Base-by-base conservation (phyloP, 2,797 vertebrate species). In the Channallabes apus region DNA sequence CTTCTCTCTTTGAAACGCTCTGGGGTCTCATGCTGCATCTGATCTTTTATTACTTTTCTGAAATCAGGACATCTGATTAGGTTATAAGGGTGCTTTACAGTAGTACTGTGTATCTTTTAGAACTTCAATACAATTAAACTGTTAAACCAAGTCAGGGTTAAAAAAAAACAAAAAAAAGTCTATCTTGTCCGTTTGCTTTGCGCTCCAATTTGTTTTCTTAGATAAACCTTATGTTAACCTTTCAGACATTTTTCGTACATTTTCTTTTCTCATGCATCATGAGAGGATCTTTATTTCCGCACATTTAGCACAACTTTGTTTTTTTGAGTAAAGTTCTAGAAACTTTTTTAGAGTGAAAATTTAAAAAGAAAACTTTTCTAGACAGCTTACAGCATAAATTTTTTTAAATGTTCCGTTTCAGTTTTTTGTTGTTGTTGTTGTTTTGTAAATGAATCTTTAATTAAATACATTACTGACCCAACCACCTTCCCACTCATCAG, bases 391-490 rank as follows among this genome's bases (percentile, higher is more conserved):
- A 82, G 27, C 46, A 56, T 68, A 68, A 68, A 15, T 68, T 68
- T 82, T 68, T 15, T 68, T 56, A 35, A 35, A 17, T 14, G 18
- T 56, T 54, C n/a, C 32, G 17, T 62, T 79, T 17, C n/a, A 24
- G 6, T n/a, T 22, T 80, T 51, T 41, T 41, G 41, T 41, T 41
- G 41, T 41, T 41, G 41, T 41, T 41, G 41, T 46, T 46, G 46
- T 46, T 80, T 32, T 3, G 15, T 80, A 67, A 65, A 65, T 51
- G 17, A 68, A 17, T 24, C 51, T 29, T 82, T 82, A 82, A 69
- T 82, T 82, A 82, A 82, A 82, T 58, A 56, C 27, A 3, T 20
- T 58, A 82, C 69, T 35, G 65, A 69, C 27, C 46, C 80, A 18
- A 38, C 64, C 54, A 24, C 38, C 29, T 6, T 82, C 29, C 71